These are phyloP conservation scores for Spicauda simplicius DNA, from an alignment of 2,888 invertebrate species.

Conservation along the genomic window DNA sequence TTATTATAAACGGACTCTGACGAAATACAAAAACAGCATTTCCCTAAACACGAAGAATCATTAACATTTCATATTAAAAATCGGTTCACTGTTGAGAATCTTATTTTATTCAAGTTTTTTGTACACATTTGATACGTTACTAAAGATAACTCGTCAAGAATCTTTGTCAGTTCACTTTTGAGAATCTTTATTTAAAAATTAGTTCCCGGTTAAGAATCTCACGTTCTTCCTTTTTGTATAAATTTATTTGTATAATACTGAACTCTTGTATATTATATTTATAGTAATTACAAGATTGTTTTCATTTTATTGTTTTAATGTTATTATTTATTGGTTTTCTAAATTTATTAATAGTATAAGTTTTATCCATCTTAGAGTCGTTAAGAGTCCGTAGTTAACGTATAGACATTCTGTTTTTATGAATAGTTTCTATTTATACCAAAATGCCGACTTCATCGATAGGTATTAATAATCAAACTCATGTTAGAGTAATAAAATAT, in stretches of 20 bases:
- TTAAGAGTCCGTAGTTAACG: slow-evolving; percentile 27
- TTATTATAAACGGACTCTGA: slow-evolving; percentile 38
- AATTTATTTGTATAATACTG: too few relatives aligned
- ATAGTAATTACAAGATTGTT: background rate
- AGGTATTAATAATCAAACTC: slow-evolving; percentile 57
- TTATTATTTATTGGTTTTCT: slow-evolving; percentile 3
- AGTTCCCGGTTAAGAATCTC: background rate
- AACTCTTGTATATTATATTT: background rate
- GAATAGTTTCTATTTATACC: slow-evolving; percentile 46
- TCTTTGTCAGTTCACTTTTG: background rate
- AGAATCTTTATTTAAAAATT: background rate
- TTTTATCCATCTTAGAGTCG: slow-evolving; percentile 4
- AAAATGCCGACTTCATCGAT: slow-evolving; percentile 50
- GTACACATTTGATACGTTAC: too few relatives aligned
- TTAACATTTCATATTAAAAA: background rate
- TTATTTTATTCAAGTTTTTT: background rate
- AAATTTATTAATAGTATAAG: background rate
- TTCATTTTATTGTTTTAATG: background rate
- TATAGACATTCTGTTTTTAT: slow-evolving; percentile 34
- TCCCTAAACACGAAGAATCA: background rate
- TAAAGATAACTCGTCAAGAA: background rate
- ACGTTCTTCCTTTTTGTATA: background rate
- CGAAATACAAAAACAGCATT: background rate
- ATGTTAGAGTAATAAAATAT: slow-evolving; percentile 61
- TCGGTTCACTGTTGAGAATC: background rate